A percentile compares a stretch with the other conserved stretches of the same genome.
These are phyloP conservation scores for Mormyrus hasselquistii DNA, from an alignment of 2,797 vertebrate genomes.

Conservation along the genomic window DNA sequence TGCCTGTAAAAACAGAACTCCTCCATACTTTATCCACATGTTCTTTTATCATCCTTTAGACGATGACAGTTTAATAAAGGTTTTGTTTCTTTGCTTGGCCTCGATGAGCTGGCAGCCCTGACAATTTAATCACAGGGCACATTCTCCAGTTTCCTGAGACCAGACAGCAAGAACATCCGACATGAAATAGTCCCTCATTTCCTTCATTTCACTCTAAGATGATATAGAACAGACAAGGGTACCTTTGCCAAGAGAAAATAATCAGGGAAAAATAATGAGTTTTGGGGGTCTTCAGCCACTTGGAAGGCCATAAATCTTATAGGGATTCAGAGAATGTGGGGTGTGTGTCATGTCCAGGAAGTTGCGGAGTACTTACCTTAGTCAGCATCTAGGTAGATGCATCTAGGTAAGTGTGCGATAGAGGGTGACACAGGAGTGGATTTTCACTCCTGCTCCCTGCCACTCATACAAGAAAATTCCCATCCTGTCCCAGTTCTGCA, in stretches of 20 bases:
- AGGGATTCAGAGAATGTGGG: neutral
- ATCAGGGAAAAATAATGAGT: constrained; percentile 24
- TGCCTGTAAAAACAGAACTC: neutral
- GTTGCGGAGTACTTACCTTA: neutral
- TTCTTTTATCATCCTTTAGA: neutral
- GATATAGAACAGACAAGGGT: constrained; percentile 25
- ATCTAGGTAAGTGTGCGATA: neutral
- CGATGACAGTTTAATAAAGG: constrained; percentile 10
- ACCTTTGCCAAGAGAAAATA: constrained; percentile 28
- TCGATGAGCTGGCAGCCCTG: constrained; percentile 22
- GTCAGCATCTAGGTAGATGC: neutral
- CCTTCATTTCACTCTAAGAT: constrained; percentile 20
- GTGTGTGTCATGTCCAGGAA: neutral
- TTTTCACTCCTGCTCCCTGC: neutral
- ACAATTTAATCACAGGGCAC: constrained; percentile 20
- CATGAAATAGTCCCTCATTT: constrained; percentile 23
- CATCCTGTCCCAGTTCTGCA: neutral
- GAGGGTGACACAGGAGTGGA: neutral
- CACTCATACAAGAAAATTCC: neutral
- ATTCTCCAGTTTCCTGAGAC: constrained; percentile 2
- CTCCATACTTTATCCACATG: neutral
- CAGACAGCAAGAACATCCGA: constrained; percentile 13
- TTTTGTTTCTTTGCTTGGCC: neutral
- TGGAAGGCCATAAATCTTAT: constrained; percentile 21
- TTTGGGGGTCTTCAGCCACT: constrained; percentile 8